phyloP scores from a whole-genome alignment of 1,140 invertebrate species.

The Gryllus bimaculatus region DNA sequence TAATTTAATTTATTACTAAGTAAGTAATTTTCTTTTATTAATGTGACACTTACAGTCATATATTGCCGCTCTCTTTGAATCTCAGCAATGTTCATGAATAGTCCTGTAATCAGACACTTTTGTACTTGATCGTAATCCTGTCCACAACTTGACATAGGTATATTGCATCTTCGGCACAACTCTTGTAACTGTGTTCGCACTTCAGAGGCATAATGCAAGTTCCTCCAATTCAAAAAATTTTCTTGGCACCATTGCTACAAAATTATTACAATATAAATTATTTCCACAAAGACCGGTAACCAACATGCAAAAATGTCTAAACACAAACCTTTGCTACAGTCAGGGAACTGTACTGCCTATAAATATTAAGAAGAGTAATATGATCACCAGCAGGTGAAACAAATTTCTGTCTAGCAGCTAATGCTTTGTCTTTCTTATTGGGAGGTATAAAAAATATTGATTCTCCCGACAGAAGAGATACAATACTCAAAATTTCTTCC shows the following conservation, averaged over 20 bases:
- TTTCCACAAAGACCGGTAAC: neutral
- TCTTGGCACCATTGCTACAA: constrained; percentile 78
- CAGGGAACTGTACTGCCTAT: constrained; percentile 61
- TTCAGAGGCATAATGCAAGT: constrained; percentile 71
- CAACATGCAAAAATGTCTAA: neutral
- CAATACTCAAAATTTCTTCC: constrained; percentile 69
- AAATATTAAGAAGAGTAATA: constrained; percentile 85
- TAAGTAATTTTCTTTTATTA: neutral
- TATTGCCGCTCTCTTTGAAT: constrained; percentile 65
- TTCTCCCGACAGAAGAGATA: constrained; percentile 59
- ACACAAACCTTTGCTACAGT: constrained; percentile 56
- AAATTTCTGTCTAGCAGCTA: constrained; percentile 68
- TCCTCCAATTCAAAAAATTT: constrained; percentile 78
- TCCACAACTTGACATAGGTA: constrained; percentile 64
- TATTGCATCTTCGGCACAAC: constrained; percentile 59
- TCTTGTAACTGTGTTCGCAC: constrained; percentile 73
- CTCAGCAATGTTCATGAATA: constrained; percentile 86
- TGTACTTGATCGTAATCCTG: constrained; percentile 59
- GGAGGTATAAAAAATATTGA: constrained; percentile 47
- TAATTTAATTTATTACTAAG: too few species aligned
- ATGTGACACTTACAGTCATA: constrained; percentile 44
- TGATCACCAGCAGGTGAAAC: constrained; percentile 83
- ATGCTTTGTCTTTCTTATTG: constrained; percentile 55
- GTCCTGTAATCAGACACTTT: constrained; percentile 68
- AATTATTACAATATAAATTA: neutral